Base-by-base conservation (phyloP, 2,797 vertebrate genomes). In the Podarcis siculus region DNA sequence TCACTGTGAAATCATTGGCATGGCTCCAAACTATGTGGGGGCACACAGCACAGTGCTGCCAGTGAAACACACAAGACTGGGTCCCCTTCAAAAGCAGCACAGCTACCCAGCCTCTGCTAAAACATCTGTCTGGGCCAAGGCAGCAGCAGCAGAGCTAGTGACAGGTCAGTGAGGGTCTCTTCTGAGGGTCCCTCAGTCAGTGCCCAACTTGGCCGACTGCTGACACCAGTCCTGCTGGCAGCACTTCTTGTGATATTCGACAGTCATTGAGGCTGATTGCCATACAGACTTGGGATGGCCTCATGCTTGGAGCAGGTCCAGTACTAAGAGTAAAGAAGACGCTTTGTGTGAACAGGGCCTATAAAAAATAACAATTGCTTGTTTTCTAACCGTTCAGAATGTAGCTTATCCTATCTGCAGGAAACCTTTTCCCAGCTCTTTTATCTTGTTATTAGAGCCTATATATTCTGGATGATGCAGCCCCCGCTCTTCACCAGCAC, bases 371-470 rank as follows among this genome's bases (percentile, higher is more conserved):
- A 85, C 58, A 81, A 45, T 45, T 19, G 35, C 78, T 23, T 17
- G 37, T 93, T 83, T 10, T 25, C 55, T 69, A 67, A 9, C 55
- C 32, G 4, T 69, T 0, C 45, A 71, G 35, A 85, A 92, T 92
- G 92, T 80, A 93, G 88, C 90, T 8, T n/a, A n/a, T 55, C 66
- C 0, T 25, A 92, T 85, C 92, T 93, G 0, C 19, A 75, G 86
- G 82, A 79, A 88, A 17, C 0, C 21, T 4, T 73, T 32, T 19
- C 3, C 66, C 86, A 71, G 61, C 80, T 79, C 35, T 45, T 2
- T 55, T 89, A 82, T 89, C 71, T 86, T 67, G 32, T 72, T 39
- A 10, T 37, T 77, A 87, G 37, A 82, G 77, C 23, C 64, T 27
- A 77, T n/a, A 81, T 55, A 85, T 69, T 35, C 27, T 42, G 42